These are phyloP conservation scores for Origma solitaria DNA, from an alignment of 2,113 vertebrate species.

Conservation along the genomic window DNA sequence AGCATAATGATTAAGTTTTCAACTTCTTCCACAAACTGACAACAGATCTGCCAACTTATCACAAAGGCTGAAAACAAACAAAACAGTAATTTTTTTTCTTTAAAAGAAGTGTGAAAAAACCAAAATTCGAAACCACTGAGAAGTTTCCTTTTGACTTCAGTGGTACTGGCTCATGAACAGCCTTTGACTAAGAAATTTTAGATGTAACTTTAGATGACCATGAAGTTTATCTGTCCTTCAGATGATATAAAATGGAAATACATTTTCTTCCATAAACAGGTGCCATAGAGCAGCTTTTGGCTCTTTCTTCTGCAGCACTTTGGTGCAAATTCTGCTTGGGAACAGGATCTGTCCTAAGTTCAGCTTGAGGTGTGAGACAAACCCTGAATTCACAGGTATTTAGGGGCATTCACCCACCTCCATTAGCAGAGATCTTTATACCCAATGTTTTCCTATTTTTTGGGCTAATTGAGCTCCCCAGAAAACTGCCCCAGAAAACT, in stretches of 20 bases:
- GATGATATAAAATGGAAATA: neutral
- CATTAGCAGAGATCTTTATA: neutral
- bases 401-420: neutral
- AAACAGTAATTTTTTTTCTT: neutral
- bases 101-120: accelerated
- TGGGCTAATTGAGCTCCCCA: neutral
- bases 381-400: neutral
- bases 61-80: neutral
- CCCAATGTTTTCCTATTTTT: neutral
- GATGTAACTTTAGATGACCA: neutral
- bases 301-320: neutral
- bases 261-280: neutral
- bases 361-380: neutral
- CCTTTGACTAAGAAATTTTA: neutral
- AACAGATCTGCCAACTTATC: conserved; percentile 1
- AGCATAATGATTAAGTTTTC: neutral
- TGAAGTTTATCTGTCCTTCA: neutral
- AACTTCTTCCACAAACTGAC: neutral
- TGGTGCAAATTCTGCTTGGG: neutral
- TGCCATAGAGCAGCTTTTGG: neutral
- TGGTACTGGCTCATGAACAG: neutral
- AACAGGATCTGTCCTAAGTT: neutral
- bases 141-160: neutral
- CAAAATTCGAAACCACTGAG: neutral
- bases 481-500: neutral